A percentile compares a stretch with the other conserved stretches of the same genome.
phyloP scores from a whole-genome alignment of 2,888 invertebrate species.

The Calliopum simillimum region DNA sequence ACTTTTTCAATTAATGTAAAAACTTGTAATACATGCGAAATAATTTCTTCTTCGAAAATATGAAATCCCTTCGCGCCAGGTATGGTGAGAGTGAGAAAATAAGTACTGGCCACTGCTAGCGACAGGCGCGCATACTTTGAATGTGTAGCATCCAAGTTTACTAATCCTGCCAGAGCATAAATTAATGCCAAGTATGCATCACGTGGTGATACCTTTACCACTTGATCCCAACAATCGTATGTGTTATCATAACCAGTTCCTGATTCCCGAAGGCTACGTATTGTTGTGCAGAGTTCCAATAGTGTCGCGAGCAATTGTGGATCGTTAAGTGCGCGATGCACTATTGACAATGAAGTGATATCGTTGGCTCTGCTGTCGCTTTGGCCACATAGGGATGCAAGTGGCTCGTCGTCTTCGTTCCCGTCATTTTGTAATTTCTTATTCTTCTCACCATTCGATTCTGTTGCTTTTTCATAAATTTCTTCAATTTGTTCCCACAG shows the following conservation, averaged over 20 bases:
- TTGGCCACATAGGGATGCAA: constrained; percentile 32
- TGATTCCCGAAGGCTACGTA: constrained; percentile 58
- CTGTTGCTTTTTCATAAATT: constrained; percentile 41
- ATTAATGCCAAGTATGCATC: constrained; percentile 60
- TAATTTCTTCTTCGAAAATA: constrained; percentile 64
- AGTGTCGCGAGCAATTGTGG: constrained; percentile 50
- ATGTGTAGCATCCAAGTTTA: constrained; percentile 49
- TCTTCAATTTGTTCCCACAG: constrained; percentile 60
- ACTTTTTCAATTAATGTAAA: constrained; percentile 57
- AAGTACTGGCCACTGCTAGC: constrained; percentile 57
- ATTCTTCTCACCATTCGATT: constrained; percentile 16
- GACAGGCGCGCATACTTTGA: constrained; percentile 55
- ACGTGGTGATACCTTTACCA: constrained; percentile 55
- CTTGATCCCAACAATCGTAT: constrained; percentile 62
- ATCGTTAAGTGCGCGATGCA: constrained; percentile 50
- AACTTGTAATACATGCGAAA: constrained; percentile 58
- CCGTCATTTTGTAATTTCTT: background rate
- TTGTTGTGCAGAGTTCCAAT: constrained; percentile 57
- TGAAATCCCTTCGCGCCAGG: constrained; percentile 65
- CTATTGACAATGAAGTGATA: constrained; percentile 47
- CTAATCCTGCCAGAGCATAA: constrained; percentile 57
- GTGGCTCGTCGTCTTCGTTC: constrained; percentile 23
- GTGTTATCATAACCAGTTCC: constrained; percentile 56
- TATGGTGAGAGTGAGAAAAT: constrained; percentile 63
- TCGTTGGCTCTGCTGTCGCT: constrained; percentile 10